These are phyloP conservation scores for Varanus salvator DNA, from an alignment of 2,113 vertebrate species.

Conservation along the genomic window DNA sequence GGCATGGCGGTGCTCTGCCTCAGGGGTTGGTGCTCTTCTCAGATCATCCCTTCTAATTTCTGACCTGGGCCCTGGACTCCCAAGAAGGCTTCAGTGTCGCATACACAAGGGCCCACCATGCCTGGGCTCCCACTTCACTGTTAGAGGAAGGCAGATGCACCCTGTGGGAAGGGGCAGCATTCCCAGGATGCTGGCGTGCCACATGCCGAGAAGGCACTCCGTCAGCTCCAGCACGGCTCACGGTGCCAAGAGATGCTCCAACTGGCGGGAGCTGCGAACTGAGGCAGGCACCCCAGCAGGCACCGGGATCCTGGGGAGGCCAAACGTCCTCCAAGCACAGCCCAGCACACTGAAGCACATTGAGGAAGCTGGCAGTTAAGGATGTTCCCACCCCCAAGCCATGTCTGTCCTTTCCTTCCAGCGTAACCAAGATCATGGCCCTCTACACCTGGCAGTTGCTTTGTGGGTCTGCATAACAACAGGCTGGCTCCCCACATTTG, in stretches of 20 bases:
- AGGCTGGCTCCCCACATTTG: too few species aligned
- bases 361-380: not conserved
- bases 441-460: not conserved
- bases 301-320: not conserved
- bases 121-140: not conserved
- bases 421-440: too few species aligned
- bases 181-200: accelerated
- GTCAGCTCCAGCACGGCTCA: accelerated
- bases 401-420: too few species aligned
- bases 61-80: too few species aligned
- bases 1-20: too few species aligned
- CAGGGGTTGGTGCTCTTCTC: too few species aligned
- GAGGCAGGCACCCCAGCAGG: accelerated
- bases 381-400: too few species aligned
- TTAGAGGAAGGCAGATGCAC: too few species aligned
- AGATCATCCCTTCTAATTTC: too few species aligned
- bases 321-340: not conserved
- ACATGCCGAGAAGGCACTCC: not conserved
- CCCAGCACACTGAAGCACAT: not conserved
- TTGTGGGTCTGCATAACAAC: not conserved
- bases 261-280: accelerated
- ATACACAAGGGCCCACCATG: too few species aligned
- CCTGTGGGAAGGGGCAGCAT: not conserved
- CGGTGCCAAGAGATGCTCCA: not conserved
- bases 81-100: not conserved